A percentile compares a stretch with the other conserved stretches of the same genome.
These are phyloP conservation scores for Drosophila athabasca DNA, from an alignment of 1,140 invertebrate species.

Conservation along the genomic window DNA sequence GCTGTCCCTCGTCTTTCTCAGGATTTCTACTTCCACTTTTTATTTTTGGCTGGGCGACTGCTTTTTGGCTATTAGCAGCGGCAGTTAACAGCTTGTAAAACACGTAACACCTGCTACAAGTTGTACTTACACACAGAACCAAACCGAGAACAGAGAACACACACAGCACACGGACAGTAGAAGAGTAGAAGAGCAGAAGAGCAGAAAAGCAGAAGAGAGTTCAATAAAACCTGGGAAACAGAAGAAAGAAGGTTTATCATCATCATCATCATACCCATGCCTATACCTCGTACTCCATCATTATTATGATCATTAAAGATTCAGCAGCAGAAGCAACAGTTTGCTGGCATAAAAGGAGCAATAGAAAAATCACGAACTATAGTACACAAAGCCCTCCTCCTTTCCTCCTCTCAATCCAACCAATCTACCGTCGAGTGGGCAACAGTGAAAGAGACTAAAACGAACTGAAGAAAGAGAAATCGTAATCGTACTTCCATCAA, in stretches of 20 bases:
- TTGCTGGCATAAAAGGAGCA: conserved; percentile 61
- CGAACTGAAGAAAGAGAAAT: too few species aligned
- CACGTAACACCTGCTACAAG: conserved; percentile 72
- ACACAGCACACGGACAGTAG: too few species aligned
- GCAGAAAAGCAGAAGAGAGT: conserved; percentile 26
- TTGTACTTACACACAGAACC: conserved; percentile 2
- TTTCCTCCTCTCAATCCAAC: not conserved
- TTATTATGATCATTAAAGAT: conserved; percentile 14
- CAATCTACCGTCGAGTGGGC: conserved; percentile 7
- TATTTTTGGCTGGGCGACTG: conserved; percentile 1
- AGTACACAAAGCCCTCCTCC: not conserved
- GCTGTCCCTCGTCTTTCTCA: conserved; percentile 2
- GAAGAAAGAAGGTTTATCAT: conserved; percentile 29
- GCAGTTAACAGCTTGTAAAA: conserved; percentile 79
- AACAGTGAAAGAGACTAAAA: conserved; percentile 6
- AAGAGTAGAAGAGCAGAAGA: too few species aligned
- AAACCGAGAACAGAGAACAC: too few species aligned
- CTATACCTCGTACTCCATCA: not conserved
- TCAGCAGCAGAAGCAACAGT: conserved; percentile 22
- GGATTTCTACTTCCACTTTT: not conserved
- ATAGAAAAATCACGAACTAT: conserved; percentile 63
- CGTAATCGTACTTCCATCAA: too few species aligned
- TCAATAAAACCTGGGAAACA: conserved; percentile 67
- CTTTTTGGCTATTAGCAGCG: conserved; percentile 61
- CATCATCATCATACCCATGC: conserved; percentile 15